Base-by-base conservation (phyloP, 2,888 invertebrate species). In the Eustalomyia histrio region DNA sequence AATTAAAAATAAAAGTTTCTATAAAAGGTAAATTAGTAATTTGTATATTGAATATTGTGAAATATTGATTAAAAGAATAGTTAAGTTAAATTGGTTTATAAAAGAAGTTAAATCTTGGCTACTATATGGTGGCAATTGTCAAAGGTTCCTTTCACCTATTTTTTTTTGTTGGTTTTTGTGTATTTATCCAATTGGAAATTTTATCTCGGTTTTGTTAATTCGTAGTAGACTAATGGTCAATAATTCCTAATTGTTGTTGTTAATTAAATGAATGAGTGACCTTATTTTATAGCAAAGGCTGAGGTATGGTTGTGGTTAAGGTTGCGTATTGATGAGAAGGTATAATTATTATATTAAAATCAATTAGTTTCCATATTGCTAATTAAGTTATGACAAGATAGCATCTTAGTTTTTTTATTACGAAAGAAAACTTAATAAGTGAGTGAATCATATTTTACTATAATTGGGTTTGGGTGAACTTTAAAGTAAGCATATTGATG, bases 121-220 rank as follows among this genome's bases (percentile, higher is more conserved):
- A 29, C 29, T 21, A 4, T 21, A 21, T 18, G 16, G 1, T 47
- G n/a, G 21, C 7, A 29, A 6, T 52, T 12, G 21, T 6, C 14
- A 3, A 29, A 43, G 67, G 39, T 43, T 29, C 7, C 7, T 29
- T 29, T 7, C 29, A 29, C 4, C 5, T 24, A 3, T 16, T 16
- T n/a, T 16, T 18, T 16, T 14, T 7, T 9, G 65, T 29, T 64
- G 17, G 33, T 65, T 57, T 50, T 72, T 16, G 17, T 74, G 57
- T 8, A 64, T 29, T 61, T 58, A 43, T 58, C 57, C 68, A 60
- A 52, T 39, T 63, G 73, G 61, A 78, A 73, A 67, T 39, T 53
- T 18, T 9, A 17, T 65, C 39, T 21, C 47, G 18, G 21, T 61
- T 67, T 72, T 61, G 50, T 29, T 29, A n/a, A 29, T 14, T 47